Percentiles rank a stretch among this genome's conserved stretches.
Evolutionary conservation across 2,888 invertebrate species (phyloP).

Genomic region (Hetaerina titia): DNA sequence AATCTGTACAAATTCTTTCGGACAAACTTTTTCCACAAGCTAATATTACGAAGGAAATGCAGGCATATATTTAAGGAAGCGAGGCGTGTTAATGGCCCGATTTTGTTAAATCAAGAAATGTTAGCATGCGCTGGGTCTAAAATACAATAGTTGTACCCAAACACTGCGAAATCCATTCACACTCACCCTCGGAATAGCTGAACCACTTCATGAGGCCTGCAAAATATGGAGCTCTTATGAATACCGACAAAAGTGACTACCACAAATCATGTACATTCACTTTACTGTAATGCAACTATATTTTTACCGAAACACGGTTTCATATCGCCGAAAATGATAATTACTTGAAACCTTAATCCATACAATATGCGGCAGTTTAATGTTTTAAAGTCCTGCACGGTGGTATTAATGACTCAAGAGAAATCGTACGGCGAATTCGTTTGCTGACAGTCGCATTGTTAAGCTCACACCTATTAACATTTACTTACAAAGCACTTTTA

Average conservation of each 20-base stretch:
- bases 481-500: not conserved
- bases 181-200: slow-evolving; percentile 63
- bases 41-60: not conserved
- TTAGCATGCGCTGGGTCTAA: not conserved
- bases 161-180: not conserved
- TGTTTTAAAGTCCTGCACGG: not conserved
- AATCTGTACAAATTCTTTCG: not conserved
- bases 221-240: slow-evolving; percentile 46
- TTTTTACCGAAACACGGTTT: not conserved
- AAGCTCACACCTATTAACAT: no score
- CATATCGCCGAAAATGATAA: not conserved
- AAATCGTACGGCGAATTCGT: not conserved
- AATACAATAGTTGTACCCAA: not conserved
- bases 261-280: not conserved
- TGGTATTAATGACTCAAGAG: not conserved
- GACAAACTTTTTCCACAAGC: not conserved
- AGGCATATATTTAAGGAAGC: not conserved
- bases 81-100: not conserved
- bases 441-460: not conserved
- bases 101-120: not conserved
- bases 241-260: not conserved
- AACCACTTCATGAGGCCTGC: slow-evolving; percentile 65
- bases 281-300: not conserved
- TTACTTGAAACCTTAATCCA: not conserved
- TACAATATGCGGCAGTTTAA: not conserved